A percentile compares a stretch with the other conserved stretches of the same genome.
These are phyloP conservation scores for Siderastrea radians DNA, from an alignment of 92 coral and sea anemone species.

Conservation along the genomic window DNA sequence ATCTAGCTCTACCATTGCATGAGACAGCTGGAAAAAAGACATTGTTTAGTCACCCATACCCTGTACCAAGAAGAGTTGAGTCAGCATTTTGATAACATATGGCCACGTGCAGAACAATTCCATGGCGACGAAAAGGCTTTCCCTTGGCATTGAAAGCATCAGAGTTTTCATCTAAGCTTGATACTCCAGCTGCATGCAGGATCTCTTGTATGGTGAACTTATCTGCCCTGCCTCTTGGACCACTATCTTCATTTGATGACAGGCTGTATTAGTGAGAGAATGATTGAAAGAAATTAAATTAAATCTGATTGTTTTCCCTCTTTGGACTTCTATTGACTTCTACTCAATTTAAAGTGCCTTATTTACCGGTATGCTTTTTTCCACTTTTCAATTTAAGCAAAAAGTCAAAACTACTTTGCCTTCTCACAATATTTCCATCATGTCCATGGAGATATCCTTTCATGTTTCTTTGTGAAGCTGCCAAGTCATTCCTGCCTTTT, in stretches of 20 bases:
- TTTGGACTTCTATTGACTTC: too few species aligned
- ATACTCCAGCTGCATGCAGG: constrained; percentile 88
- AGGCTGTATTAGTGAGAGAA: constrained; percentile 36
- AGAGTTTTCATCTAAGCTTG: constrained; percentile 76
- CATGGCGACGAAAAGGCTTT: constrained; percentile 92
- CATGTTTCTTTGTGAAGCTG: constrained; percentile 93
- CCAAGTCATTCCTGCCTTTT: constrained; percentile 60
- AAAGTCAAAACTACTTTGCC: constrained; percentile 36
- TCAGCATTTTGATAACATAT: constrained; percentile 86
- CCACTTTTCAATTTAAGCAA: too few species aligned
- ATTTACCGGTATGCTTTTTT: too few species aligned
- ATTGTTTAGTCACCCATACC: constrained; percentile 50
- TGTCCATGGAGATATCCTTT: constrained; percentile 80
- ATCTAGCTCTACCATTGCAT: not conserved
- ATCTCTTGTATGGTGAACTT: constrained; percentile 85
- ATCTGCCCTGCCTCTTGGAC: constrained; percentile 74
- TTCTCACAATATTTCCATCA: constrained; percentile 74
- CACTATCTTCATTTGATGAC: constrained; percentile 20
- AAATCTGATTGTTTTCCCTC: not conserved
- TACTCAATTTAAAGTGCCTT: too few species aligned
- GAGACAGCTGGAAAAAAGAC: not conserved
- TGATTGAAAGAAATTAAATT: not conserved
- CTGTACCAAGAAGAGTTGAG: constrained; percentile 88
- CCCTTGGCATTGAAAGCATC: constrained; percentile 98
- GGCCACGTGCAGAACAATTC: constrained; percentile 91